phyloP scores from a whole-genome alignment of 2,797 vertebrate genomes.

The Protosalanx chinensis region DNA sequence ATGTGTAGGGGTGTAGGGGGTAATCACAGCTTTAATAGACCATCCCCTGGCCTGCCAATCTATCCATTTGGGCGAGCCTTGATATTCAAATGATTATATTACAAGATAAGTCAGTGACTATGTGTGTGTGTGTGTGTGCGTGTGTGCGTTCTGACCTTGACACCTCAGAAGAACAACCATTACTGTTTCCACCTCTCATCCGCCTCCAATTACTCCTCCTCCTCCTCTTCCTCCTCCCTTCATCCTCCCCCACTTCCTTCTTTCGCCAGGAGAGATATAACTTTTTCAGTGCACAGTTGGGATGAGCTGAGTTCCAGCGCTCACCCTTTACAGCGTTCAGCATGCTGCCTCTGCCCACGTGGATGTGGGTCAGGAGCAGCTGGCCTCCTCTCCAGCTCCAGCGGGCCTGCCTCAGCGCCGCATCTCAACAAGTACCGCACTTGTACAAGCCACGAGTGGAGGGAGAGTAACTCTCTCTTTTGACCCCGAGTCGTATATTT shows the following conservation, averaged over 20 bases:
- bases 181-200: not conserved
- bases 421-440: slow-evolving; percentile 2
- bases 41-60: too few relatives aligned
- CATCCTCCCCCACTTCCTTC: slow-evolving; percentile 28
- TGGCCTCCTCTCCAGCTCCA: slow-evolving; percentile 11
- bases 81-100: too few relatives aligned
- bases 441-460: not conserved
- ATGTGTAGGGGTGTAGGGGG: too few relatives aligned
- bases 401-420: too few relatives aligned
- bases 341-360: slow-evolving; percentile 27
- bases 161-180: not conserved
- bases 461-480: slow-evolving; percentile 32
- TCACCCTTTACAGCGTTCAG: not conserved
- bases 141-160: slow-evolving; percentile 24
- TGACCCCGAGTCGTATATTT: slow-evolving; percentile 40
- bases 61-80: too few relatives aligned
- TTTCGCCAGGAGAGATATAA: slow-evolving; percentile 27
- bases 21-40: too few relatives aligned
- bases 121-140: not conserved
- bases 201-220: not conserved
- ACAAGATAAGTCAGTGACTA: not conserved
- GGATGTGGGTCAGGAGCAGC: slow-evolving; percentile 36
- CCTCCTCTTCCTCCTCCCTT: not conserved
- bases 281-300: slow-evolving; percentile 28
- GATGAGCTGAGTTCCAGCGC: slow-evolving; percentile 29